phyloP scores from a whole-genome alignment of 2,797 vertebrate genomes.

The Lerista edwardsae region DNA sequence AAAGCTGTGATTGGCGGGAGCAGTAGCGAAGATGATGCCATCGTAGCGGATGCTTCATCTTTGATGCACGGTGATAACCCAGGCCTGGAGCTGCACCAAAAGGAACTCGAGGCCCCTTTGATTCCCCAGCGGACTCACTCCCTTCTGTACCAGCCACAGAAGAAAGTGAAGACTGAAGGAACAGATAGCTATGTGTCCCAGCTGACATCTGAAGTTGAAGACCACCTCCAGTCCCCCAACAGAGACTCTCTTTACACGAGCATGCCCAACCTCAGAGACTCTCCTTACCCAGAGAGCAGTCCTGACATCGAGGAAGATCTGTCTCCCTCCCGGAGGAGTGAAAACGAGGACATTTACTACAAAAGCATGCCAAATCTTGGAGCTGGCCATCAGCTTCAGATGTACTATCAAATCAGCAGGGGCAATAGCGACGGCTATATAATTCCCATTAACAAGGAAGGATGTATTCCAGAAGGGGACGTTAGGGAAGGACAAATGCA shows the following conservation, averaged over 20 bases:
- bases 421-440: constrained; percentile 96
- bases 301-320: constrained; percentile 91
- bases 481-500: constrained; percentile 99
- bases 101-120: constrained; percentile 93
- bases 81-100: constrained; percentile 90
- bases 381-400: constrained; percentile 91
- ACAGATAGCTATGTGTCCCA: constrained; percentile 88
- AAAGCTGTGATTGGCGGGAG: constrained; percentile 88
- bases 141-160: constrained; percentile 97
- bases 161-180: constrained; percentile 91
- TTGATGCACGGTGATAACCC: constrained; percentile 90
- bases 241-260: constrained; percentile 99
- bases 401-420: constrained; percentile 97
- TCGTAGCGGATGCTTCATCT: constrained; percentile 91
- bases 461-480: constrained; percentile 92
- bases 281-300: constrained; percentile 92
- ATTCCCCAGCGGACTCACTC: constrained; percentile 99
- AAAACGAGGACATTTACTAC: constrained; percentile 96
- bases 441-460: constrained; percentile 95
- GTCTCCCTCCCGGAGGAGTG: constrained; percentile 92
- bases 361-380: constrained; percentile 99
- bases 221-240: constrained; percentile 93
- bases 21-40: constrained; percentile 90
- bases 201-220: constrained; percentile 88
- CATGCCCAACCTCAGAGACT: constrained; percentile 99